Evolutionary conservation across 2,113 vertebrate genomes (phyloP).

Genomic region (Calypte anna): DNA sequence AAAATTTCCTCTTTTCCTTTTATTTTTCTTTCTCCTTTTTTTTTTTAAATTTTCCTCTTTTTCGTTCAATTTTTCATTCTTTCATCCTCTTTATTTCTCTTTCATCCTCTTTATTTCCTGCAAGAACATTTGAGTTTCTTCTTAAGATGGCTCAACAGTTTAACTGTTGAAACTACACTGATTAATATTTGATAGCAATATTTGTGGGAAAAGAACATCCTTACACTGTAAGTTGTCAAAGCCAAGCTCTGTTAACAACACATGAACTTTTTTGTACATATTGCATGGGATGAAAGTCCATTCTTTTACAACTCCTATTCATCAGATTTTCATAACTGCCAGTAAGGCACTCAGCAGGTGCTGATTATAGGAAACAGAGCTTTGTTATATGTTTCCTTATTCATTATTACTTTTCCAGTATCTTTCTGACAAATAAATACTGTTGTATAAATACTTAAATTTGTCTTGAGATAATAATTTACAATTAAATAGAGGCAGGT

Average conservation of each 20-base stretch:
- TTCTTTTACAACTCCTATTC: neutral
- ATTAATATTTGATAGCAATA: neutral
- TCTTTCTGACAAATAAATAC: neutral
- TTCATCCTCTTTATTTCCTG: no score
- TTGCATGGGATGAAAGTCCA: neutral
- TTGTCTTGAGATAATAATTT: constrained; percentile 5
- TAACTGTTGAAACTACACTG: neutral
- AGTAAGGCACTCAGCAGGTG: neutral
- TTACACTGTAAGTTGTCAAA: neutral
- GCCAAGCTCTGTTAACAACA: neutral
- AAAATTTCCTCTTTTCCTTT: no score
- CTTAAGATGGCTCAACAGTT: neutral
- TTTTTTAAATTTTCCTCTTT: no score
- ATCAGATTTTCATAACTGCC: neutral
- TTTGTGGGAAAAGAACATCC: neutral
- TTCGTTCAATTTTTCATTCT: no score
- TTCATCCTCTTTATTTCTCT: no score
- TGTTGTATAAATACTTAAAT: neutral
- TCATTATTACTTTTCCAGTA: neutral
- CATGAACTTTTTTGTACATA: neutral
- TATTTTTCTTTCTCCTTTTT: no score
- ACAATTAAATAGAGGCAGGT: neutral
- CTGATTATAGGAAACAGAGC: neutral
- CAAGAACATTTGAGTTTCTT: neutral
- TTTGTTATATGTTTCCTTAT: neutral